Percentiles rank a stretch among this genome's conserved stretches.
Evolutionary conservation across 2,113 vertebrate species (phyloP).

Genomic region (Campylomormyrus numenius): DNA sequence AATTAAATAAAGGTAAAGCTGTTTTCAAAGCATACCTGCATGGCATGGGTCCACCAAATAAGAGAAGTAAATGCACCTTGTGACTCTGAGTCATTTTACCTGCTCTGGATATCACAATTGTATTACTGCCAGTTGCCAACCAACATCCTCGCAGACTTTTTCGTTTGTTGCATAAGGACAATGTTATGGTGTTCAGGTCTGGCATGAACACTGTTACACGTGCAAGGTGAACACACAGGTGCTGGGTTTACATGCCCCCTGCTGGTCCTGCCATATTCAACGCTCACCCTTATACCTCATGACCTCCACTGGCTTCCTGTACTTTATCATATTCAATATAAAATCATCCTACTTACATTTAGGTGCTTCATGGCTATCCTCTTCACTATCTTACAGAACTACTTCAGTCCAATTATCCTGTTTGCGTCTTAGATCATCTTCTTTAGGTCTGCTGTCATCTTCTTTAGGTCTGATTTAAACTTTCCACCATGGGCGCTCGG

Average conservation of each 20-base stretch:
- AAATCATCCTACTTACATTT: neutral
- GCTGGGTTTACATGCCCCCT: neutral
- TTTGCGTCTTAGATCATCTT: neutral
- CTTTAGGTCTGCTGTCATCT: neutral
- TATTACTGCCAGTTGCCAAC: too few relatives aligned
- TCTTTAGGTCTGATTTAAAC: neutral
- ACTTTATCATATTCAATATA: neutral
- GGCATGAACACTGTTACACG: neutral
- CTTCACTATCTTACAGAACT: neutral
- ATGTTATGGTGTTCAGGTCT: neutral
- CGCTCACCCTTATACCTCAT: neutral
- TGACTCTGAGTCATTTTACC: too few relatives aligned
- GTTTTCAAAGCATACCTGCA: neutral
- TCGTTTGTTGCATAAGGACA: neutral
- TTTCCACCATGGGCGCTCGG: neutral
- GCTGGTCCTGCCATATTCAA: neutral
- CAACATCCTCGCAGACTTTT: neutral
- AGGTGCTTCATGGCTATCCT: neutral
- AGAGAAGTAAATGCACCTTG: too few relatives aligned
- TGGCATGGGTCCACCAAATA: too few relatives aligned
- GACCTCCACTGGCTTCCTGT: neutral
- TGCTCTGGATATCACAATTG: too few relatives aligned
- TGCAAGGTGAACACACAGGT: neutral
- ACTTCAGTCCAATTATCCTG: neutral
- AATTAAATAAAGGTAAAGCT: neutral